Evolutionary conservation across 53 echinoderm and acorn worm species (phyloP), one percentile per base, ranked within the genome.

Genomic region (Luidia sarsii): DNA sequence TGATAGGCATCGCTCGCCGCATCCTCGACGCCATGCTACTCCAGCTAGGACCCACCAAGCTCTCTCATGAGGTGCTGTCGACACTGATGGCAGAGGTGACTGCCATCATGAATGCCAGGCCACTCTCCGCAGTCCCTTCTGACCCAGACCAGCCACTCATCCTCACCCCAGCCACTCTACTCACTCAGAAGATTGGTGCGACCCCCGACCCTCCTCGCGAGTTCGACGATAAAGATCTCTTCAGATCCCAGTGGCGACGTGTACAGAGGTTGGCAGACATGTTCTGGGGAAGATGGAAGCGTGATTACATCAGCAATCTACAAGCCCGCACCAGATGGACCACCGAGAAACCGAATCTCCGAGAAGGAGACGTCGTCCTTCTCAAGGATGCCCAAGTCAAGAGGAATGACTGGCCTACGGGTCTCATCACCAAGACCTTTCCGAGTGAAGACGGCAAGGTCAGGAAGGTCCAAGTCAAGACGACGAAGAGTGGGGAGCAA

Each of bases 31-130:
- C 56, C 39, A 86, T 86, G 79, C 51, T 86, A 14, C 83, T 83
- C 18, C 57, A 83, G 45, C n/a, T 59, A 39, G 66, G 66, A 66
- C 66, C 39, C 39, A 43, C 22, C 32, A 66, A 66, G 24, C 57
- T 84, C 14, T 48, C 84, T 16, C 84, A 84, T 9, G 84, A 84
- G 49, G 60, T 71, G 3, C 31, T 83, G 39, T 24, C 53, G 18
- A 83, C 83, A n/a, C 38, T 83, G 8, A 70, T 84, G 72, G 84
- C 84, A 28, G 84, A 84, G 60, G 84, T 84, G 21, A 41, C 48
- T 21, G 84, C 72, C 1, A 84, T 84, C 67, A 53, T 85, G 16
- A 85, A 85, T 33, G 38, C 75, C 22, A 64, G 85, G 18, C 85
- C 85, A 8, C 11, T 85, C 11, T 48, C 64, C 7, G 38, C 75